Percentiles rank a stretch among this genome's conserved stretches.
Evolutionary conservation across 2,797 vertebrate genomes (phyloP).

Genomic region (Malacoctenus gilli): DNA sequence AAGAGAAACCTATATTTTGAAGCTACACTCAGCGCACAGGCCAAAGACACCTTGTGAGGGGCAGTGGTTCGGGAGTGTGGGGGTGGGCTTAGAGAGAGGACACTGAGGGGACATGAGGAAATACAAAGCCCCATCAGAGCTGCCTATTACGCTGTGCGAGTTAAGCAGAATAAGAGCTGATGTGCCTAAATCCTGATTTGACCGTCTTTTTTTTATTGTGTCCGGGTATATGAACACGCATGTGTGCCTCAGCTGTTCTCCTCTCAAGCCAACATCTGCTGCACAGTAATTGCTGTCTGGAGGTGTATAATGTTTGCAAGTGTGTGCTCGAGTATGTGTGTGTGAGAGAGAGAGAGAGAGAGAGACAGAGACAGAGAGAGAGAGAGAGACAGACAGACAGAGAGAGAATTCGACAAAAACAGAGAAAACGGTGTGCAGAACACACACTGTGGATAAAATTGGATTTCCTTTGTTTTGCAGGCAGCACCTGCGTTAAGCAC

Average conservation of each 20-base stretch:
- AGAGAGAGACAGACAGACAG: not conserved
- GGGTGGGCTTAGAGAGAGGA: not conserved
- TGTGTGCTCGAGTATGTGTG: constrained; percentile 2
- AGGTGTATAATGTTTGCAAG: constrained; percentile 23
- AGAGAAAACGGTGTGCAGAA: constrained; percentile 9
- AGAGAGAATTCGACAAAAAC: not conserved
- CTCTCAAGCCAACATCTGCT: constrained; percentile 55
- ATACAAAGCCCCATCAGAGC: constrained; percentile 6
- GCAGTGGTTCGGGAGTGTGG: no score
- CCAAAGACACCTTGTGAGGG: constrained; percentile 16
- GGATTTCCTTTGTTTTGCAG: constrained; percentile 38
- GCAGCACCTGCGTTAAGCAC: constrained; percentile 33
- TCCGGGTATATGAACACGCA: constrained; percentile 13
- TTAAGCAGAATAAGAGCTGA: constrained; percentile 8
- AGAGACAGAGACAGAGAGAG: not conserved
- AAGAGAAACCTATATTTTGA: not conserved
- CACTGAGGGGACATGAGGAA: constrained; percentile 4
- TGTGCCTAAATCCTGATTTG: constrained; percentile 22
- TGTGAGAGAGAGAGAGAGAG: not conserved
- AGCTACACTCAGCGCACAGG: not conserved
- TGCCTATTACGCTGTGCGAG: constrained; percentile 5
- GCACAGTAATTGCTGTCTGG: constrained; percentile 50
- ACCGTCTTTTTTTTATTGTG: constrained; percentile 3
- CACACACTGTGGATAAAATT: constrained; percentile 21
- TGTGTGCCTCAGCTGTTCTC: constrained; percentile 47